A percentile compares a stretch with the other conserved stretches of the same genome.
Evolutionary conservation across 2,797 vertebrate species (phyloP).

Genomic region (Phoebastria nigripes): DNA sequence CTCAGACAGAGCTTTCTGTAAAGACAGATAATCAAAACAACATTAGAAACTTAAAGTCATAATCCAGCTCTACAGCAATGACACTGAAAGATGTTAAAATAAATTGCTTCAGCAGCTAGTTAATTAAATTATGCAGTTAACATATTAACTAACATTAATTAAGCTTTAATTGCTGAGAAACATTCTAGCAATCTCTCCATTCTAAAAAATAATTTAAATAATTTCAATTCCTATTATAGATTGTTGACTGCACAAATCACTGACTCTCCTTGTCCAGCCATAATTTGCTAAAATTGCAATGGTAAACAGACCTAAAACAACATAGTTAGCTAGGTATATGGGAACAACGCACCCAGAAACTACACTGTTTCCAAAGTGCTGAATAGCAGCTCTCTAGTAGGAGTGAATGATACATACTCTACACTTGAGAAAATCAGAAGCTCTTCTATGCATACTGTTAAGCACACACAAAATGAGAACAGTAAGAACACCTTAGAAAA

Average conservation of each 20-base stretch:
- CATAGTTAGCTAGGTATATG: background rate
- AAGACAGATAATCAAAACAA: slow-evolving; percentile 47
- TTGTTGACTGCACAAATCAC: background rate
- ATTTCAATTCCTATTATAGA: background rate
- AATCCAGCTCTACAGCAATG: background rate
- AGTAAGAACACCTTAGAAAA: background rate
- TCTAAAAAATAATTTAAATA: background rate
- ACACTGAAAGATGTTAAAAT: background rate
- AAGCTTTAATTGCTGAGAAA: background rate
- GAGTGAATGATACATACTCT: background rate
- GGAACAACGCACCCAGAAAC: background rate
- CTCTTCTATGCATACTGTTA: background rate
- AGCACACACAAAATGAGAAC: background rate
- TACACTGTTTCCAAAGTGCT: background rate
- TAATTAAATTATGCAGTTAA: background rate
- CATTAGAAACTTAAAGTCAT: background rate
- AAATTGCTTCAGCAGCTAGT: background rate
- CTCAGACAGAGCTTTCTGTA: slow-evolving; percentile 82
- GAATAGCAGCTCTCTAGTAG: background rate
- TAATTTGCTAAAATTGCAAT: background rate
- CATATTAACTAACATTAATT: background rate
- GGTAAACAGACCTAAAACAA: background rate
- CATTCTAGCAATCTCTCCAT: background rate
- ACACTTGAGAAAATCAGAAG: background rate
- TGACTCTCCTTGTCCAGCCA: background rate